Percentiles rank a stretch among this genome's conserved stretches.
Evolutionary conservation across 2,797 vertebrate species (phyloP).

Genomic region (Pseudomugil tenellus): DNA sequence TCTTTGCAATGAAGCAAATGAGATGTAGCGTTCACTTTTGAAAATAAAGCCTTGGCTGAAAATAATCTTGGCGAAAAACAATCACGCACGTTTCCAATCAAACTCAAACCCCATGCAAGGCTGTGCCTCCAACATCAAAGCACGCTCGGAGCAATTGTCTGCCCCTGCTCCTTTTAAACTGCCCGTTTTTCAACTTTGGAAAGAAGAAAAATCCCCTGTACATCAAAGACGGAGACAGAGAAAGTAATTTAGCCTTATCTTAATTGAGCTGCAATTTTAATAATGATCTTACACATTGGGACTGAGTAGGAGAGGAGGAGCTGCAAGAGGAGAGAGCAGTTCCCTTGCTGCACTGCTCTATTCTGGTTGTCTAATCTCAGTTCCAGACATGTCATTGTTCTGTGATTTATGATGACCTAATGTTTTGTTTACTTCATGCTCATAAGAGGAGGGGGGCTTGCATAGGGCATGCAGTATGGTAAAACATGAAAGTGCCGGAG

Average conservation of each 20-base stretch:
- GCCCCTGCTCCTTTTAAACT: slow-evolving; percentile 56
- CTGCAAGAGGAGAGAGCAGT: slow-evolving; percentile 50
- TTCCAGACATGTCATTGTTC: slow-evolving; percentile 71
- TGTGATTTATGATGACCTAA: slow-evolving; percentile 84
- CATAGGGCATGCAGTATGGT: slow-evolving; percentile 64
- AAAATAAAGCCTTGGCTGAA: slow-evolving; percentile 58
- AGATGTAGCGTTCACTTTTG: slow-evolving; percentile 62
- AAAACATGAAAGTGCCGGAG: slow-evolving; percentile 77
- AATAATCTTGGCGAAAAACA: slow-evolving; percentile 53
- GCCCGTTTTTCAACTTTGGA: slow-evolving; percentile 69
- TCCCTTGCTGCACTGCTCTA: slow-evolving; percentile 45
- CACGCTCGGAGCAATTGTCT: slow-evolving; percentile 43
- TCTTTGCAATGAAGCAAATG: slow-evolving; percentile 58
- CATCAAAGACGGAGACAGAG: slow-evolving; percentile 84
- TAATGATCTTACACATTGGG: slow-evolving; percentile 87
- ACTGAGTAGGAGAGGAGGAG: slow-evolving; percentile 71
- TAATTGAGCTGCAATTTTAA: slow-evolving; percentile 87
- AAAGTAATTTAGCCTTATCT: slow-evolving; percentile 88
- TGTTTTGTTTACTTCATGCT: slow-evolving; percentile 83
- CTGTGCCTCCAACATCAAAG: slow-evolving; percentile 81
- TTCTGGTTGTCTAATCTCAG: slow-evolving; percentile 65
- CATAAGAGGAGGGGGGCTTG: slow-evolving; percentile 74
- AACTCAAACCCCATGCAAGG: slow-evolving; percentile 51
- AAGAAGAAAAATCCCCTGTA: slow-evolving; percentile 78
- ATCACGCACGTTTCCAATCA: slow-evolving; percentile 63